phyloP scores from a whole-genome alignment of 2,113 vertebrate species.

The Phyllostomus discolor region DNA sequence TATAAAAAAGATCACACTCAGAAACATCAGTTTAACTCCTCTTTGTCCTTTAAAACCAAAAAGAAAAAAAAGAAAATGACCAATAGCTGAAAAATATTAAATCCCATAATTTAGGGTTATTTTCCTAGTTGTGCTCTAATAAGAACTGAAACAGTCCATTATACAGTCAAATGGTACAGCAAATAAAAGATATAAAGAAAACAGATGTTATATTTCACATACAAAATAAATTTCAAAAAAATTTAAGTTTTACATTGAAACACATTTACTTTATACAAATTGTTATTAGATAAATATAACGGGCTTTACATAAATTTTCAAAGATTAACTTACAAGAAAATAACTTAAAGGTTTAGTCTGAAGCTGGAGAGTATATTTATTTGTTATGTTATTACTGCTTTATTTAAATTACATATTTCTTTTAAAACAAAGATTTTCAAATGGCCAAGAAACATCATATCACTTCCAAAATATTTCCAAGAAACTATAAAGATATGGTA shows the following conservation, averaged over 20 bases:
- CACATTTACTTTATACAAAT: background rate
- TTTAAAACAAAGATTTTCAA: constrained; percentile 5
- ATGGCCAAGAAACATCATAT: background rate
- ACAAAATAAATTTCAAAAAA: constrained; percentile 6
- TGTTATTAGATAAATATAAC: background rate
- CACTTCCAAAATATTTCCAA: background rate
- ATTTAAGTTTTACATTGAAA: background rate
- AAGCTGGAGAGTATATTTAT: background rate
- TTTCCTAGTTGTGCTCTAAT: background rate
- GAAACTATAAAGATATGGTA: background rate
- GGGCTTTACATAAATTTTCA: background rate
- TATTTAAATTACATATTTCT: background rate
- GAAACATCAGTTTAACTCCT: background rate
- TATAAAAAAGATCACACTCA: background rate
- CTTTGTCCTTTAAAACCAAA: background rate
- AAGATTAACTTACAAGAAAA: background rate
- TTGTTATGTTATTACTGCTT: background rate
- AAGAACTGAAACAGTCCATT: background rate
- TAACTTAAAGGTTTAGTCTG: background rate
- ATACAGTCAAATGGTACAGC: background rate
- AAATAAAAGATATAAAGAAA: background rate
- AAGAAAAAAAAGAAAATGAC: constrained; percentile 30
- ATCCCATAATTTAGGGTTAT: background rate
- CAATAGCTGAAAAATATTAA: background rate
- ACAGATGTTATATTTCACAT: background rate